phyloP scores from a whole-genome alignment of 1,140 invertebrate genomes.

The Caenorhabditis inopinata region DNA sequence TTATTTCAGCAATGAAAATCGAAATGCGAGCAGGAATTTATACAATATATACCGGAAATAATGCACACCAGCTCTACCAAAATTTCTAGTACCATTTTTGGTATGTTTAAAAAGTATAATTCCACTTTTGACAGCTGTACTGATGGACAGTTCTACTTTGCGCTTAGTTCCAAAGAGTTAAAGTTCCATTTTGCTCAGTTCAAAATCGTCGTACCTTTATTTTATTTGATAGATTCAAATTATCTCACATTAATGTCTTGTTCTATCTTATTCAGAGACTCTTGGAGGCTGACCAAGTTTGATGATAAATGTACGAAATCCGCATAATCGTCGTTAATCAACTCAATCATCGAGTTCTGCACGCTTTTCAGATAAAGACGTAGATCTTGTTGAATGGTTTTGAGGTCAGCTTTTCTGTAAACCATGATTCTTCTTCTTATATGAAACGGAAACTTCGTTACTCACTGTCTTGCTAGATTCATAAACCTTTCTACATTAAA shows the following conservation, averaged over 20 bases:
- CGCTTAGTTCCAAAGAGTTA: no score
- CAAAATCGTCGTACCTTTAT: no score
- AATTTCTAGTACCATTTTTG: no score
- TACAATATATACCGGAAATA: no score
- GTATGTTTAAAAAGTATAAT: no score
- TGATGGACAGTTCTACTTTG: no score
- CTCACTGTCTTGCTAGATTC: constrained; percentile 71
- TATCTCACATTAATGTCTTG: constrained; percentile 55
- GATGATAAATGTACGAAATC: constrained; percentile 94
- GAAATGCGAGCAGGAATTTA: no score
- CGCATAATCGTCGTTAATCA: constrained; percentile 94
- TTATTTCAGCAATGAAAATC: no score
- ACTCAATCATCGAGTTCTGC: constrained; percentile 86
- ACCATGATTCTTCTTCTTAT: not conserved
- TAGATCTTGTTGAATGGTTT: constrained; percentile 84
- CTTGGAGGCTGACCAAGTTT: constrained; percentile 74
- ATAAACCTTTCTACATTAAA: constrained; percentile 86
- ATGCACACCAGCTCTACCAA: no score
- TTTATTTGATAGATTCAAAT: not conserved
- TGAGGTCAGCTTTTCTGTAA: constrained; percentile 76
- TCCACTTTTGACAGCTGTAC: no score
- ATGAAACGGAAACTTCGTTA: not conserved
- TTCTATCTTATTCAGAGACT: constrained; percentile 58
- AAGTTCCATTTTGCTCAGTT: no score
- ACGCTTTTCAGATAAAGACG: constrained; percentile 84